These are phyloP conservation scores for Cettia cetti DNA, from an alignment of 2,113 vertebrate species.

Conservation along the genomic window DNA sequence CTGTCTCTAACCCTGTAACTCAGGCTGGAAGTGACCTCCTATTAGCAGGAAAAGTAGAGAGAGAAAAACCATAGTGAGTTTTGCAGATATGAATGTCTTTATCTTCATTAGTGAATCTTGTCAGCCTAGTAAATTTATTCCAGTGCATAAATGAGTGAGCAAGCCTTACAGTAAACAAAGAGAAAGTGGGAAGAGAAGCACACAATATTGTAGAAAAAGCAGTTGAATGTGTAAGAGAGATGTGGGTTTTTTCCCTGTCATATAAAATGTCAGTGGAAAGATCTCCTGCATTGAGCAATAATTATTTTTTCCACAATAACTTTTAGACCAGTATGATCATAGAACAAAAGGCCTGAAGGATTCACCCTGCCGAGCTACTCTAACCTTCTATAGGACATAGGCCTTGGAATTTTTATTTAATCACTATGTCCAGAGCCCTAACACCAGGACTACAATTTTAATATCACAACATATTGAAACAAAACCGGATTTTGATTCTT, in stretches of 20 bases:
- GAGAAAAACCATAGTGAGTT: not conserved
- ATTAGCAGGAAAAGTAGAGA: not conserved
- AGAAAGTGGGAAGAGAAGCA: not conserved
- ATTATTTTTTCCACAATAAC: not conserved
- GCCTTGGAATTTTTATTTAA: not conserved
- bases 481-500: not conserved
- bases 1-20: not conserved
- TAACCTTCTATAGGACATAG: not conserved
- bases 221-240: not conserved
- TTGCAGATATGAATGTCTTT: not conserved
- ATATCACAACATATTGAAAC: not conserved
- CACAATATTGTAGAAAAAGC: not conserved
- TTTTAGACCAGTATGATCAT: not conserved
- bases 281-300: not conserved
- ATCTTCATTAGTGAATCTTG: not conserved
- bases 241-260: not conserved
- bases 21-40: not conserved
- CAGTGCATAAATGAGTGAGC: not conserved
- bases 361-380: not conserved
- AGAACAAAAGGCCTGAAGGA: not conserved
- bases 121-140: not conserved
- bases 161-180: not conserved
- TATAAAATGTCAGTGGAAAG: not conserved
- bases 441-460: not conserved
- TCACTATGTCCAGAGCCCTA: not conserved